phyloP scores from a whole-genome alignment of 1,140 invertebrate species.

The Philaenus spumarius region DNA sequence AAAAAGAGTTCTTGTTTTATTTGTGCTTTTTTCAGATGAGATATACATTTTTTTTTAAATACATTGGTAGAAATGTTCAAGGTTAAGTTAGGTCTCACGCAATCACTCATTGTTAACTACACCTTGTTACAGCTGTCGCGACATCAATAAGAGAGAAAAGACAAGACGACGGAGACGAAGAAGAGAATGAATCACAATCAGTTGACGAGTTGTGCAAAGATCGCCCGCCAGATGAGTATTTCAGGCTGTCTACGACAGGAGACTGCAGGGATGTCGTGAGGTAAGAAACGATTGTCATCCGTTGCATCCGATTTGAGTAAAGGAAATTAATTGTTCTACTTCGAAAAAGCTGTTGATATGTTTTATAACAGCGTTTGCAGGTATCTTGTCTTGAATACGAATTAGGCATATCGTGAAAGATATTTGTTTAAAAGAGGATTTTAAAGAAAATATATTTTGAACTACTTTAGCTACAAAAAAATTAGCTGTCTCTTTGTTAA shows the following conservation, averaged over 20 bases:
- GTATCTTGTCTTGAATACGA: too few relatives aligned
- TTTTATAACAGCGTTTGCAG: neutral
- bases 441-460: too few relatives aligned
- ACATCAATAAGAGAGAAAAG: conserved; percentile 24
- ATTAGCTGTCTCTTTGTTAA: too few relatives aligned
- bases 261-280: conserved; percentile 90
- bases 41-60: neutral
- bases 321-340: too few relatives aligned
- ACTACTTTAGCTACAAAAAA: too few relatives aligned
- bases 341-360: too few relatives aligned
- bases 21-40: too few relatives aligned
- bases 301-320: too few relatives aligned
- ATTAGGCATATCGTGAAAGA: too few relatives aligned
- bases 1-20: too few relatives aligned
- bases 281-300: conserved; percentile 46
- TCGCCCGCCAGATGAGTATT: conserved; percentile 82
- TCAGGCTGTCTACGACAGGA: conserved; percentile 71
- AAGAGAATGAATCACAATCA: conserved; percentile 57
- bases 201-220: conserved; percentile 80
- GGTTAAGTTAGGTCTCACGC: neutral
- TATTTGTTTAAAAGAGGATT: too few relatives aligned
- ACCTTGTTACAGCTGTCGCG: neutral
- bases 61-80: too few relatives aligned
- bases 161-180: conserved; percentile 57
- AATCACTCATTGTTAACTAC: neutral